phyloP scores from a whole-genome alignment of 2,797 vertebrate genomes.

The Spondyliosoma cantharus region DNA sequence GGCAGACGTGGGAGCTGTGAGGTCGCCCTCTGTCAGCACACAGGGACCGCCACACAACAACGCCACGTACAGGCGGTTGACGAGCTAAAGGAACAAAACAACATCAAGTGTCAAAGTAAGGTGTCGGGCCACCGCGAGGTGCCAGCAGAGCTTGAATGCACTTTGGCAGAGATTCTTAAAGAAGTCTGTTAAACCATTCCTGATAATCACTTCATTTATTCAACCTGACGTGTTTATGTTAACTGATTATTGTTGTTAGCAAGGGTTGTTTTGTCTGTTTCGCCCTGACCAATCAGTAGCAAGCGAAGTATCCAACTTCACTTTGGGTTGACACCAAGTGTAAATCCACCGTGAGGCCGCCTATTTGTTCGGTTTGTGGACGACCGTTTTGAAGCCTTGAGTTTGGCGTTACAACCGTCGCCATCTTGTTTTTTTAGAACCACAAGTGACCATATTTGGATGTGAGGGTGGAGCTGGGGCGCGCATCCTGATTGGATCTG shows the following conservation, averaged over 20 bases:
- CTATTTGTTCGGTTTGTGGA: too few relatives aligned
- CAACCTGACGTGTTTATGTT: not conserved
- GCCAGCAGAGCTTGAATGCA: not conserved
- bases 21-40: constrained; percentile 28
- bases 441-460: too few relatives aligned
- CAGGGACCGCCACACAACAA: constrained; percentile 5
- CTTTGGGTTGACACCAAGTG: not conserved
- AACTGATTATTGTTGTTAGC: not conserved
- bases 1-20: constrained; percentile 25
- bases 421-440: too few relatives aligned
- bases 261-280: not conserved
- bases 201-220: constrained; percentile 8
- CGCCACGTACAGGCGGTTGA: constrained; percentile 9
- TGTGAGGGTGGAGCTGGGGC: too few relatives aligned
- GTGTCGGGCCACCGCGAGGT: not conserved
- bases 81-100: constrained; percentile 12
- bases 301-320: not conserved
- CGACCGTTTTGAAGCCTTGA: too few relatives aligned
- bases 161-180: constrained; percentile 20
- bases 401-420: too few relatives aligned
- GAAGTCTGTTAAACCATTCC: constrained; percentile 17
- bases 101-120: constrained; percentile 12
- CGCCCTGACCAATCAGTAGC: not conserved
- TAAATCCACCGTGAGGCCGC: too few relatives aligned
- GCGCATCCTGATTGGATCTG: too few relatives aligned